Evolutionary conservation across 2,113 vertebrate species (phyloP).

Genomic region (Loxodonta africana): DNA sequence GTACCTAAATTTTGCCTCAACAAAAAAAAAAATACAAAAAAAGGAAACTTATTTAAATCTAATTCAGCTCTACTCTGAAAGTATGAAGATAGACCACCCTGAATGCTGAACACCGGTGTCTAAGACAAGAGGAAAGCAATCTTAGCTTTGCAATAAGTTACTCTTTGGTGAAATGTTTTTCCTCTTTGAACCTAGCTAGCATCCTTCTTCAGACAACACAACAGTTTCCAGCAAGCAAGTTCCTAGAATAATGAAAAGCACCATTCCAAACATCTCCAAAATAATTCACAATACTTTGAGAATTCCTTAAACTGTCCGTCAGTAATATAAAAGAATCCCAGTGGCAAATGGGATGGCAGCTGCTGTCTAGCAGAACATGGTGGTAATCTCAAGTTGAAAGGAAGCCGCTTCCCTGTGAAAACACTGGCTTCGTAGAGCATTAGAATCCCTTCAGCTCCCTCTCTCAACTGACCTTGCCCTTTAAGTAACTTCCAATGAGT

Average conservation of each 20-base stretch:
- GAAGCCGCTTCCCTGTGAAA: neutral
- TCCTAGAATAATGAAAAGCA: neutral
- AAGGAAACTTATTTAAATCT: slow-evolving; percentile 33
- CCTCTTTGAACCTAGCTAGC: neutral
- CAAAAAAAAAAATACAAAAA: neutral
- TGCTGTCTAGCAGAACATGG: neutral
- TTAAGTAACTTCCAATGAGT: slow-evolving; percentile 60
- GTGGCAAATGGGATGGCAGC: neutral
- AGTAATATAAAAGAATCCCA: neutral
- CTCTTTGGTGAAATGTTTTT: neutral
- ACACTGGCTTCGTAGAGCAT: neutral
- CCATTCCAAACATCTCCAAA: slow-evolving; percentile 35
- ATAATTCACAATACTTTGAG: neutral
- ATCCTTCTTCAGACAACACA: neutral
- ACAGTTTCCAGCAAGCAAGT: neutral
- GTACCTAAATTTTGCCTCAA: neutral
- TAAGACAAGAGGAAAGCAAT: neutral
- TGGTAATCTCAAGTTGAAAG: neutral
- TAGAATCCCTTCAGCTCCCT: neutral
- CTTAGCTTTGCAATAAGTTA: neutral
- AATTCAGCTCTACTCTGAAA: neutral
- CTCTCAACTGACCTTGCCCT: neutral
- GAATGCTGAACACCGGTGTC: neutral
- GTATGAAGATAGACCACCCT: slow-evolving; percentile 20
- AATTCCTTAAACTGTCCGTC: neutral